Evolutionary conservation across 2,797 vertebrate genomes (phyloP), one percentile per base, ranked within the genome.

Genomic region (Myotis vivesi): DNA sequence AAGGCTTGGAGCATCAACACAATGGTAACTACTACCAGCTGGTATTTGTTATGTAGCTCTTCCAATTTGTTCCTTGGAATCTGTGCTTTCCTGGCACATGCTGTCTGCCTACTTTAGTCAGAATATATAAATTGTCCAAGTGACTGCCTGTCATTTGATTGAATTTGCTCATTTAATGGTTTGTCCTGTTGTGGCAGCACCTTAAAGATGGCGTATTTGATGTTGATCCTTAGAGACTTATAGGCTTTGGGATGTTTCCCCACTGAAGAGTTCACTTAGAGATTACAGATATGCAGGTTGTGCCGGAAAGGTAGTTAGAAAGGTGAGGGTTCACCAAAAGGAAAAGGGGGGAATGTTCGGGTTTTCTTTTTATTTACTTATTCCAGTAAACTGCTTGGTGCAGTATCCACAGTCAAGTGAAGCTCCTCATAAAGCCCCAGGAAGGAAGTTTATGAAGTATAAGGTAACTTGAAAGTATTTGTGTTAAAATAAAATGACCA

Each of bases 181-280:
- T 89, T 80, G 30, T 92, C 36, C 30, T 94, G 6, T 28, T 41
- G 44, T 23, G 8, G 76, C 49, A 89, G 80, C 10, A 87, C 20
- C 53, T 94, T 44, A 82, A 91, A 44, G 57, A 85, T 81, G 46
- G 49, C 64, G 0, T n/a, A 64, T 94, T 96, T 81, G 68, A 94
- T 94, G 66, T 81, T 80, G 55, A 68, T 71, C 73, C 51, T 83
- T 72, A 36, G n/a, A 87, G 33, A 76, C 64, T 22, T 53, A 49
- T n/a, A 75, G 76, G 49, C 44, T 95, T 91, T 93, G n/a, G 66
- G 53, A 30, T 93, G 36, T 95, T 72, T 84, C 38, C 44, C 36
- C 28, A 81, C 71, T 71, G 68, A 94, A 71, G 44, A 89, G n/a
- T 91, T 95, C 80, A 86, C 11, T 85, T 68, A 95, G 72, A 84